A percentile compares a stretch with the other conserved stretches of the same genome.
Conservation (phyloP, 1,140 invertebrate genomes). For the Camponotus vicinus region DNA sequence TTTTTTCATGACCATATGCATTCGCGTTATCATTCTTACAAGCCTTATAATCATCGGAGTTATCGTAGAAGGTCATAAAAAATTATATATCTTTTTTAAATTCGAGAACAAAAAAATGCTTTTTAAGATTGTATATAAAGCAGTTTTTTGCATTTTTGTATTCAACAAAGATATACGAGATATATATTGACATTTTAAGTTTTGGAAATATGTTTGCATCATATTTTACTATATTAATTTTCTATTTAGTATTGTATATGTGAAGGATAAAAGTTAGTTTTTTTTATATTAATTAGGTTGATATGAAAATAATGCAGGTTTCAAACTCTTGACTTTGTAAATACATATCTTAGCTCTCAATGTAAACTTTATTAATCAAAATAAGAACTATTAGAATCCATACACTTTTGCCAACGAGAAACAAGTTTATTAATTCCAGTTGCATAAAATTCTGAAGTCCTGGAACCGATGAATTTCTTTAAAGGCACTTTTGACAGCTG, state of each 20-base stretch:
- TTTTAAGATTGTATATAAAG: background rate
- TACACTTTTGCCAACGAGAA: too few relatives aligned
- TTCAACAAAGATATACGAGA: background rate
- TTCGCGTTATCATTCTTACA: background rate
- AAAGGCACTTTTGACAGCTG: too few relatives aligned
- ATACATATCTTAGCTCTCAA: too few relatives aligned
- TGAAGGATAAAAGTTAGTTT: background rate
- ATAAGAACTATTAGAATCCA: too few relatives aligned
- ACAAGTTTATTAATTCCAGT: too few relatives aligned
- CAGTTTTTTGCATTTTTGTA: background rate
- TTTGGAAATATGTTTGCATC: background rate
- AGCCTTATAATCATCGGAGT: too few relatives aligned
- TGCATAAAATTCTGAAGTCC: too few relatives aligned
- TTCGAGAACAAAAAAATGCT: background rate
- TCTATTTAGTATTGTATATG: background rate
- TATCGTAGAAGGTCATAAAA: background rate
- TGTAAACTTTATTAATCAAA: too few relatives aligned
- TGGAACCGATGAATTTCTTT: too few relatives aligned
- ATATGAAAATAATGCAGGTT: too few relatives aligned
- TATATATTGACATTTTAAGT: background rate
- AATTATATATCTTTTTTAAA: background rate
- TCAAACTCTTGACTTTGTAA: too few relatives aligned
- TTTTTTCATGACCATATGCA: conserved; percentile 60
- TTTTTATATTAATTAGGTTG: too few relatives aligned
- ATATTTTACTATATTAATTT: background rate